These are phyloP conservation scores for Pteropus rufus DNA, from an alignment of 2,797 vertebrate genomes.

Conservation along the genomic window DNA sequence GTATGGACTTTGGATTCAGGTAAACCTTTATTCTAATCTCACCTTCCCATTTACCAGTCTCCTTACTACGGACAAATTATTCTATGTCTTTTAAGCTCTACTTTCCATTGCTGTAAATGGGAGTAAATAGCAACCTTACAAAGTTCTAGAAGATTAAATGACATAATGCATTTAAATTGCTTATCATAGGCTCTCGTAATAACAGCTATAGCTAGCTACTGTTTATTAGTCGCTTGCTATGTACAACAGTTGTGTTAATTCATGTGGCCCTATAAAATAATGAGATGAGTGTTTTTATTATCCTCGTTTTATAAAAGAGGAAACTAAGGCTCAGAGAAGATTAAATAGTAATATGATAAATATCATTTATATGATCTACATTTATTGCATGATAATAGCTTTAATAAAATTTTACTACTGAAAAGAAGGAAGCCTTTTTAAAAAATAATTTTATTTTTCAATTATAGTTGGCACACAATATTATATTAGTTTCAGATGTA, in stretches of 20 bases:
- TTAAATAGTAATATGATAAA: background rate
- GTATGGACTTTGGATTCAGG: background rate
- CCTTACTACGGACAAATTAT: background rate
- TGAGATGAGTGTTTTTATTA: background rate
- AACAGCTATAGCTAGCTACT: background rate
- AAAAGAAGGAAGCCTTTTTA: background rate
- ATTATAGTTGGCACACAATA: no score
- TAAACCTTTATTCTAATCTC: background rate
- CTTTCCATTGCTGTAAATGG: background rate
- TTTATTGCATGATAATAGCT: background rate
- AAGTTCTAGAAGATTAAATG: conserved; percentile 2
- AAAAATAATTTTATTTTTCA: background rate
- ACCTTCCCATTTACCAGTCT: background rate
- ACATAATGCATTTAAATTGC: background rate
- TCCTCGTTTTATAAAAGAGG: background rate
- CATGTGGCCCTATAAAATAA: background rate
- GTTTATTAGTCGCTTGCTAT: background rate
- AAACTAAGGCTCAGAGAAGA: background rate
- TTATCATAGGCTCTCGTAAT: background rate
- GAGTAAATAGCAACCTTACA: background rate
- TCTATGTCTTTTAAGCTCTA: background rate
- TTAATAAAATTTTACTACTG: background rate
- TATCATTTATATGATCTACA: background rate
- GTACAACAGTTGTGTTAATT: background rate
- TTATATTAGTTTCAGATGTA: no score